Conservation (phyloP, 1,140 invertebrate genomes). For the Lethocerus indicus region DNA sequence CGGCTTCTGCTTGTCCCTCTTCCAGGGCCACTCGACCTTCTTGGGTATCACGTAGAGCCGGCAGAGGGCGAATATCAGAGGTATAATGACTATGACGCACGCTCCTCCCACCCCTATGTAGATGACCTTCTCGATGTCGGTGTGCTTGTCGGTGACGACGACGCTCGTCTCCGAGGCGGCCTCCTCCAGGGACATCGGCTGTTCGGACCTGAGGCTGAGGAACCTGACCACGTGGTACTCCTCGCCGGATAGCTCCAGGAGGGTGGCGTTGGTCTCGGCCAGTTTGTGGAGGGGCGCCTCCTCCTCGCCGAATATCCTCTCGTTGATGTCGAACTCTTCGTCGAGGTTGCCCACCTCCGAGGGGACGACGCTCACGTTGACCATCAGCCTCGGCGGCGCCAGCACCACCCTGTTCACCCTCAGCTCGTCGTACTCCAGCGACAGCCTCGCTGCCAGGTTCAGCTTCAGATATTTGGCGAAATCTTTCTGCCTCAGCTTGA, state of each 20-base stretch:
- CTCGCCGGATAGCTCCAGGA: slow-evolving; percentile 23
- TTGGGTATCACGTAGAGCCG: slow-evolving; percentile 15
- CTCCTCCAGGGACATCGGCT: slow-evolving; percentile 17
- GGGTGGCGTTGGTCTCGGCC: slow-evolving; percentile 23
- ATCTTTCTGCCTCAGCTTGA: slow-evolving; percentile 21
- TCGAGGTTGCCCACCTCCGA: slow-evolving; percentile 15
- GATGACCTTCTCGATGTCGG: slow-evolving; percentile 20
- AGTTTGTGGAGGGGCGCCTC: slow-evolving; percentile 21
- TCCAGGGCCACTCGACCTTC: slow-evolving; percentile 19
- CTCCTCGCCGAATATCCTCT: slow-evolving; percentile 17
- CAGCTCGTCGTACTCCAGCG: slow-evolving; percentile 23
- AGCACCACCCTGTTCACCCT: slow-evolving; percentile 21
- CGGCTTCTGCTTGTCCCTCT: slow-evolving; percentile 16
- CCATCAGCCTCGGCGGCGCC: slow-evolving; percentile 21
- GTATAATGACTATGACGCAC: slow-evolving; percentile 16
- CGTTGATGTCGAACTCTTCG: slow-evolving; percentile 18
- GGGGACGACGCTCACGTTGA: slow-evolving; percentile 21
- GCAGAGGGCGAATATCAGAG: slow-evolving; percentile 18
- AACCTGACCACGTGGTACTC: slow-evolving; percentile 22
- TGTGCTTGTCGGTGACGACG: slow-evolving; percentile 16
- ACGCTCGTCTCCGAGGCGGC: slow-evolving; percentile 9
- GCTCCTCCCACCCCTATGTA: slow-evolving; percentile 19
- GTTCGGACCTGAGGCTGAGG: slow-evolving; percentile 17
- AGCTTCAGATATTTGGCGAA: slow-evolving; percentile 24
- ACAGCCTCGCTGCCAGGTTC: slow-evolving; percentile 23